These are phyloP conservation scores for Aromia moschata DNA, from an alignment of 2,888 invertebrate species.

Conservation along the genomic window DNA sequence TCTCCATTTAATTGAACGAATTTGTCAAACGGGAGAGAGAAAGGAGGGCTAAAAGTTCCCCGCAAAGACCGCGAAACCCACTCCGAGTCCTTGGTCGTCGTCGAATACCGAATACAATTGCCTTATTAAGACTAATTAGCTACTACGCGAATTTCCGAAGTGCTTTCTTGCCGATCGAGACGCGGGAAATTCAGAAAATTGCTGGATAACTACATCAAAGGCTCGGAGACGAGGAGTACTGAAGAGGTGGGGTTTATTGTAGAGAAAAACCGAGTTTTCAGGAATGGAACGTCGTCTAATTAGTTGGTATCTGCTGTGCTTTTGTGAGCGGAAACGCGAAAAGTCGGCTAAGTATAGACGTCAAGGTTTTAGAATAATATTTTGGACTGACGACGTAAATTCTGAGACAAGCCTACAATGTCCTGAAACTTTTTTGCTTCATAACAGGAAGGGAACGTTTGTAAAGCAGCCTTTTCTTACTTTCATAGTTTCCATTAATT, in stretches of 20 bases:
- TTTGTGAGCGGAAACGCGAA: not conserved
- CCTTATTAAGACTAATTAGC: constrained; percentile 38
- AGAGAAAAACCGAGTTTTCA: not conserved
- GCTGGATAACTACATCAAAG: constrained; percentile 34
- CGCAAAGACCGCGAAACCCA: constrained; percentile 30
- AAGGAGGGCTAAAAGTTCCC: constrained; percentile 23
- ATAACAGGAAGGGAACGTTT: too few relatives aligned
- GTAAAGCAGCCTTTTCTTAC: too few relatives aligned
- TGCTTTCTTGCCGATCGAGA: constrained; percentile 29
- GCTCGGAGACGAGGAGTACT: not conserved
- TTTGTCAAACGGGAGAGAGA: constrained; percentile 26
- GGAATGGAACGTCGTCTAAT: constrained; percentile 9
- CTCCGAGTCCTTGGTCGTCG: constrained; percentile 26
- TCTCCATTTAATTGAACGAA: constrained; percentile 19
- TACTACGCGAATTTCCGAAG: constrained; percentile 29
- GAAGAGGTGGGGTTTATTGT: not conserved
- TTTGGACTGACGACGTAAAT: too few relatives aligned
- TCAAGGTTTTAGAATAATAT: too few relatives aligned
- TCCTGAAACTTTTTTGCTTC: too few relatives aligned
- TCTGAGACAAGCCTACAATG: too few relatives aligned
- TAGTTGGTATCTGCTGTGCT: constrained; percentile 17
- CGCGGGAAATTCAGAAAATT: constrained; percentile 34
- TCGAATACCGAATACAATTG: constrained; percentile 34
- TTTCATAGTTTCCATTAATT: too few relatives aligned
- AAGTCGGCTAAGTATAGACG: not conserved